Percentiles rank a stretch among this genome's conserved stretches.
phyloP scores from a whole-genome alignment of 2,113 vertebrate genomes.

The Fregata magnificens region DNA sequence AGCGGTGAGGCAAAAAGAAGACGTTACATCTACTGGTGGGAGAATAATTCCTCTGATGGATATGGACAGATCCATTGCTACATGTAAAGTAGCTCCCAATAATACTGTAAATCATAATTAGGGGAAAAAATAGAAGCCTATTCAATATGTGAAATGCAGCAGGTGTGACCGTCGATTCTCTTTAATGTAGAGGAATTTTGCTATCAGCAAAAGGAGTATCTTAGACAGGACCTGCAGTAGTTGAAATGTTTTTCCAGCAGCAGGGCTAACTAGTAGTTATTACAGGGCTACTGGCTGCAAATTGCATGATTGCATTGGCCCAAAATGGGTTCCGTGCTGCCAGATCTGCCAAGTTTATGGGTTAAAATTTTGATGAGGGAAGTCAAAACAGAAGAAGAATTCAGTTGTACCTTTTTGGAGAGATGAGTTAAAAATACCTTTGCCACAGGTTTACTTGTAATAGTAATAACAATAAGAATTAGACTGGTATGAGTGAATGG shows the following conservation, averaged over 20 bases:
- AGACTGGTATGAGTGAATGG: background rate
- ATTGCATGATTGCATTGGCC: background rate
- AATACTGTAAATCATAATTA: background rate
- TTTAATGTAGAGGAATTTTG: background rate
- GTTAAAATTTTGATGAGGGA: background rate
- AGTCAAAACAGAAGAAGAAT: background rate
- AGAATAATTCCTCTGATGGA: background rate
- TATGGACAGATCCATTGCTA: background rate
- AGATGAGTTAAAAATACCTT: background rate
- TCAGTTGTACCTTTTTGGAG: background rate
- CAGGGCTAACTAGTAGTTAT: background rate
- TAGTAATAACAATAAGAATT: background rate
- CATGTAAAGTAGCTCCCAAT: background rate
- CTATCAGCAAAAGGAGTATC: background rate
- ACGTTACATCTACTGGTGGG: background rate
- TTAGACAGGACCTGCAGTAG: background rate
- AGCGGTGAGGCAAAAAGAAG: background rate
- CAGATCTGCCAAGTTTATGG: background rate
- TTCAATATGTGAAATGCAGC: background rate
- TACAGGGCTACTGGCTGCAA: background rate
- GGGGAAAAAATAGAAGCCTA: background rate
- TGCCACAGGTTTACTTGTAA: background rate
- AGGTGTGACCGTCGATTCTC: background rate
- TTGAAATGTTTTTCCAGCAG: background rate
- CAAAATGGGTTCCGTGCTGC: rapidly evolving